Evolutionary conservation across 2,113 vertebrate genomes (phyloP), one percentile per base, ranked within the genome.

Genomic region (Tor tambroides): DNA sequence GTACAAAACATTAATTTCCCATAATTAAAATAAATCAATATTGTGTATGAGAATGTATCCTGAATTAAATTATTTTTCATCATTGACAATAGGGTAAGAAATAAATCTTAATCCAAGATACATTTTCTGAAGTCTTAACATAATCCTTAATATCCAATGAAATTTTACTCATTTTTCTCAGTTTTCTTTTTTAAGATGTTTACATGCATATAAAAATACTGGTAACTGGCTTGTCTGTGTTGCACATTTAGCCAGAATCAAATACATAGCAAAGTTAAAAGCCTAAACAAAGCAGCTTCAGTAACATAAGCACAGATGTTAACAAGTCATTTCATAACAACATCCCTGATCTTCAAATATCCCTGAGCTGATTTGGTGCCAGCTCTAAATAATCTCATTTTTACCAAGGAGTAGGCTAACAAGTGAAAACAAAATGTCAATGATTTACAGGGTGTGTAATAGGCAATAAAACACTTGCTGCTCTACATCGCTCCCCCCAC

Each of bases 391-490:
- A 83, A 89, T 89, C 78, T 84, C 19, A 80, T 86, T 87, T 86
- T 82, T 78, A 80, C 38, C 6, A 23, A 69, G 41, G 78, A 85
- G 76, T 78, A 82, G 74, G 30, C 74, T 76, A 75, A 49, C 78
- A 49, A 87, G 80, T 67, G 79, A 86, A 88, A 78, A 84, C 83
- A 80, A 88, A 87, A 88, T 89, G 82, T 89, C 88, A 87, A 49
- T 86, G 87, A 86, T 80, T 89, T 90, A 84, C 77, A 80, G 87
- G 59, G 87, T 81, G 87, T 78, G 86, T 56, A 86, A 83, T 92
- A 92, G 84, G 87, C 86, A 89, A 90, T 88, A 89, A 92, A 93
- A 90, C 91, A 81, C 41, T 84, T 89, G 85, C 91, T 89, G 87
- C 92, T 87, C 88, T 6, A 88, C 85, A 30, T 61, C 43, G 17